Evolutionary conservation across 2,113 vertebrate species (phyloP), one percentile per base, ranked within the genome.

Genomic region (Neotoma lepida): DNA sequence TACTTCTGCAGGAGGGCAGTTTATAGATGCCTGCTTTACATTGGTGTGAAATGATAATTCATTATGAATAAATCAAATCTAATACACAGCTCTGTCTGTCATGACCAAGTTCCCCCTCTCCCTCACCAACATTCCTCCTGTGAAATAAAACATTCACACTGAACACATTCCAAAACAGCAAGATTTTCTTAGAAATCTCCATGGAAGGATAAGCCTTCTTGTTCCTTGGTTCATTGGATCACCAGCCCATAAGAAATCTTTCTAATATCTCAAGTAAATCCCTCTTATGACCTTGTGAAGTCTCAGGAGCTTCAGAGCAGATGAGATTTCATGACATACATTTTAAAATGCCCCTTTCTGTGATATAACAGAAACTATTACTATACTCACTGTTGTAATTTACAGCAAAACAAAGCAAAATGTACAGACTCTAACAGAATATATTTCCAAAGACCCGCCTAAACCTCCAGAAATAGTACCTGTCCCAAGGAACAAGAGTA

Each of bases 1-100:
- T 86, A 82, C 90, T 96, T 95, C 93, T 93, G 93, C 94, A 54
- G 96, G 94, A 96, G 86, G 94, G 73, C 81, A 58, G 89, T 90
- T 96, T 94, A 94, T 76, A 92, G 88, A 88, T 51, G 71, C 17
- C 93, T 94, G 81, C 80, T 96, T 94, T 94, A 94, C 77, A 86
- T 54, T 70, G 61, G 93, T 78, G 54, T 49, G 68, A 90, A 95
- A 93, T 58, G 89, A 94, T 46, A 74, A 88, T 56, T 88, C 91
- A 74, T 95, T 88, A 87, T 54, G 87, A 96, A 93, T 89, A 95
- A 91, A 93, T 86, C 58, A 18, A 39, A 70, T 35, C 13, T 89
- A 87, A 77, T 49, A 66, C 93, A 76, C 63, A 41, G 51, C 56
- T 92, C 84, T 33, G 76, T 94, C 78, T 33, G 81, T 39, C 41